phyloP scores from a whole-genome alignment of 1,140 invertebrate species.

The Euura lappo region DNA sequence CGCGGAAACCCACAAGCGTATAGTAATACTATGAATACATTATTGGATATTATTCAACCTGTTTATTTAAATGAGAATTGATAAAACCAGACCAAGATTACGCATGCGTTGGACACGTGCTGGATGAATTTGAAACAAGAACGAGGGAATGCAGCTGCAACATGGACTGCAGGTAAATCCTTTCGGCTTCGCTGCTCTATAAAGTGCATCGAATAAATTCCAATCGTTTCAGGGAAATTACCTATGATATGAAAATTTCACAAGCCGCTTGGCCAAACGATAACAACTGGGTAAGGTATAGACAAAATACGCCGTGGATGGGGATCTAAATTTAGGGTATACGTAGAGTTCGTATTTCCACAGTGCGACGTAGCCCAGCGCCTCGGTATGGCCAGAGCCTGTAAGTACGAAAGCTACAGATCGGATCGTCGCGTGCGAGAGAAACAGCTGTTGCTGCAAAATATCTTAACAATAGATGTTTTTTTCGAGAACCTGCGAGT shows the following conservation, averaged over 20 bases:
- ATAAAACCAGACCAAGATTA: conserved; percentile 12
- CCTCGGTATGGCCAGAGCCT: conserved; percentile 5
- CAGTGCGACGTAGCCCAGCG: conserved; percentile 10
- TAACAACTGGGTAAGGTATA: conserved; percentile 20
- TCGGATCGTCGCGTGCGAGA: conserved; percentile 1
- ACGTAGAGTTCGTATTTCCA: neutral
- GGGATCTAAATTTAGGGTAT: neutral
- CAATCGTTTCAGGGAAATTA: conserved; percentile 18
- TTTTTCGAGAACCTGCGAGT: conserved; percentile 23
- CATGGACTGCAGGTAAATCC: conserved; percentile 22
- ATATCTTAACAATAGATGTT: conserved; percentile 23
- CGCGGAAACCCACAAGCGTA: neutral
- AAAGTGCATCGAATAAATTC: no score
- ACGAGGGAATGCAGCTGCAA: conserved; percentile 19
- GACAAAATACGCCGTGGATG: neutral
- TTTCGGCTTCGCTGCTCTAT: no score
- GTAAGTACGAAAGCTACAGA: neutral
- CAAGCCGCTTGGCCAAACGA: conserved; percentile 24
- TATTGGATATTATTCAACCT: neutral
- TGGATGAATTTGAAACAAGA: conserved; percentile 23
- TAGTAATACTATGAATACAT: neutral
- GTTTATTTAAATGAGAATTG: neutral
- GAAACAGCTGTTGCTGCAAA: conserved; percentile 14
- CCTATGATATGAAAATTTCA: conserved; percentile 25
- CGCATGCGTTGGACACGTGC: conserved; percentile 15